A percentile compares a stretch with the other conserved stretches of the same genome.
Evolutionary conservation across 1,140 invertebrate genomes (phyloP).

Genomic region (Magallana gigas): DNA sequence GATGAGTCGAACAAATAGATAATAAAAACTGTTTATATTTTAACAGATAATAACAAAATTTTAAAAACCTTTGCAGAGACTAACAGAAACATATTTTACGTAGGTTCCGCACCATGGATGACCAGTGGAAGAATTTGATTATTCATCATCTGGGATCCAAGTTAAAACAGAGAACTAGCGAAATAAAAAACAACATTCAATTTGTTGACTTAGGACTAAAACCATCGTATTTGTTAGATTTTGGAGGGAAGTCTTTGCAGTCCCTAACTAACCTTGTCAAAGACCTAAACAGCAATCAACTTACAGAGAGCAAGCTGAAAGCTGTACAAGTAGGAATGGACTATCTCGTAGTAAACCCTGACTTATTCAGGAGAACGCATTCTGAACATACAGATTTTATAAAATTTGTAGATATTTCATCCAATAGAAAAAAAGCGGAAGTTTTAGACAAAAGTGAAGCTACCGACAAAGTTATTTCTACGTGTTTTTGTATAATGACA

Average conservation of each 20-base stretch:
- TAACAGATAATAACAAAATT: no score
- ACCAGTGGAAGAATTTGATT: not conserved
- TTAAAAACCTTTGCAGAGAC: no score
- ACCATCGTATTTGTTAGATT: not conserved
- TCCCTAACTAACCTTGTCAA: not conserved
- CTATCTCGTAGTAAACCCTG: not conserved
- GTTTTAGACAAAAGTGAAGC: not conserved
- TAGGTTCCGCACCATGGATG: not conserved
- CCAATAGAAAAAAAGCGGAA: not conserved
- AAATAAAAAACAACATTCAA: not conserved
- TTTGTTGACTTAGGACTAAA: conserved; percentile 15
- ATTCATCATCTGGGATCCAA: not conserved
- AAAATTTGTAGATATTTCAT: conserved; percentile 27
- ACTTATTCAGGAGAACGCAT: not conserved
- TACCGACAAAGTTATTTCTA: not conserved
- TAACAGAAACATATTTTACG: no score
- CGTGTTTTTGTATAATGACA: not conserved
- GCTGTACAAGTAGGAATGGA: conserved; percentile 5
- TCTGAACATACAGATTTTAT: not conserved
- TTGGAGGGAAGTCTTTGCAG: not conserved
- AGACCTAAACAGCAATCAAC: not conserved
- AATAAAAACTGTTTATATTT: no score
- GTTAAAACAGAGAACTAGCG: not conserved
- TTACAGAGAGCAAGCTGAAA: not conserved
- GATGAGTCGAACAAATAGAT: no score